These are phyloP conservation scores for Sorex fumeus DNA, from an alignment of 2,113 vertebrate species.

Conservation along the genomic window DNA sequence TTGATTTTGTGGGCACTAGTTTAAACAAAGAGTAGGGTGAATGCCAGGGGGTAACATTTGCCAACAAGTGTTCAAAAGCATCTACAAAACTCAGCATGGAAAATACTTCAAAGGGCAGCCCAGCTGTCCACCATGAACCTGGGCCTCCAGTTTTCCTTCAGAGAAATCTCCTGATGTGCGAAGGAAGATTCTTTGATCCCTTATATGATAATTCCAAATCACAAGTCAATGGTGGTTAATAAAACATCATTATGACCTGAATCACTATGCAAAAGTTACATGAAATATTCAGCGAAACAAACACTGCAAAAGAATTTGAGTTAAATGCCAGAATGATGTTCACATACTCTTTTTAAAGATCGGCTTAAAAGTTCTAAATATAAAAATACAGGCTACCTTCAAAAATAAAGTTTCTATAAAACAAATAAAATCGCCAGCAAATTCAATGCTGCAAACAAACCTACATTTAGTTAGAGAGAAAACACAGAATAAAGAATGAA, in stretches of 20 bases:
- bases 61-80: conserved; percentile 18
- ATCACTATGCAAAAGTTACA: conserved; percentile 61
- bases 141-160: conserved; percentile 46
- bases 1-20: background rate
- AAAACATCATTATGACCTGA: conserved; percentile 78
- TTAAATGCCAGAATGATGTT: background rate
- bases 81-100: background rate
- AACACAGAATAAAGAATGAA: background rate
- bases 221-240: conserved; percentile 77
- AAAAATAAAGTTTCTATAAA: conserved; percentile 30
- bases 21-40: conserved; percentile 47
- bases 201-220: conserved; percentile 34
- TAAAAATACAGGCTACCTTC: background rate
- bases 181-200: conserved; percentile 75
- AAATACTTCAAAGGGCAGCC: conserved; percentile 64
- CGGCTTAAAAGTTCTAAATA: background rate
- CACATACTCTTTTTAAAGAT: background rate
- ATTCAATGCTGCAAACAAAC: conserved; percentile 1
- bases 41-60: background rate
- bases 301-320: background rate
- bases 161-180: conserved; percentile 48
- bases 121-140: background rate
- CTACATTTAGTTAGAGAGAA: background rate
- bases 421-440: conserved; percentile 32
- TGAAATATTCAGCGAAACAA: conserved; percentile 77